Percentiles rank a stretch among this genome's conserved stretches.
phyloP scores from a whole-genome alignment of 2,113 vertebrate species.

The Tachysurus vachellii region DNA sequence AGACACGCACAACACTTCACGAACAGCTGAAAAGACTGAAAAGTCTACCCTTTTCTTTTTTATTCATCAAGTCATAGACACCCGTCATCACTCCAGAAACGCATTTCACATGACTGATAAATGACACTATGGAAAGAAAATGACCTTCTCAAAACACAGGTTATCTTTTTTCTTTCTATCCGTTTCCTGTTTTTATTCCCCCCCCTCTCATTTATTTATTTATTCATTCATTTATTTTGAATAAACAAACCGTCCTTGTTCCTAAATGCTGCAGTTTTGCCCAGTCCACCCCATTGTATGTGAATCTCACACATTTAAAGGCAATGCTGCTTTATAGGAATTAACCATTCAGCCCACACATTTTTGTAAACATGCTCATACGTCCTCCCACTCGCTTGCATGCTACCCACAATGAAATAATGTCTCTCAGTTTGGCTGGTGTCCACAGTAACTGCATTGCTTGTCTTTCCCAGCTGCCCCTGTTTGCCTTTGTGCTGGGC shows the following conservation, averaged over 20 bases:
- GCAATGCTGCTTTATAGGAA: background rate
- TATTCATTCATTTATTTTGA: background rate
- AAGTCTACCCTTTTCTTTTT: conserved; percentile 3
- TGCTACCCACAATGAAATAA: conserved; percentile 29
- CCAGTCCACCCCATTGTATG: too few relatives aligned
- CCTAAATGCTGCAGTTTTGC: background rate
- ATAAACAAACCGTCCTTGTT: background rate
- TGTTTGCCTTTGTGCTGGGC: conserved; percentile 29
- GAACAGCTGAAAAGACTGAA: conserved; percentile 47
- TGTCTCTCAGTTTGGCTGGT: conserved; percentile 34
- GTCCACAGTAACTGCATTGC: conserved; percentile 40
- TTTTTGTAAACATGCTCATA: conserved; percentile 6
- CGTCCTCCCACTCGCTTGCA: conserved; percentile 10
- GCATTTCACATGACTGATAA: conserved; percentile 53
- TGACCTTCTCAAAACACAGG: conserved; percentile 8
- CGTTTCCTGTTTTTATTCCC: background rate
- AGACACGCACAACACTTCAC: conserved; percentile 28
- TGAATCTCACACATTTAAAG: background rate
- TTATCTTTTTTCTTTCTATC: background rate
- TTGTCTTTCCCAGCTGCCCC: conserved; percentile 35
- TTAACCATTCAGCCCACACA: background rate
- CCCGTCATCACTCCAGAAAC: conserved; percentile 3
- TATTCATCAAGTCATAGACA: conserved; percentile 15
- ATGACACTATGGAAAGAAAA: conserved; percentile 43
- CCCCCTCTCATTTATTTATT: background rate